Evolutionary conservation across 2,888 invertebrate genomes (phyloP), one percentile per base, ranked within the genome.

Genomic region (Morpho deidamia): DNA sequence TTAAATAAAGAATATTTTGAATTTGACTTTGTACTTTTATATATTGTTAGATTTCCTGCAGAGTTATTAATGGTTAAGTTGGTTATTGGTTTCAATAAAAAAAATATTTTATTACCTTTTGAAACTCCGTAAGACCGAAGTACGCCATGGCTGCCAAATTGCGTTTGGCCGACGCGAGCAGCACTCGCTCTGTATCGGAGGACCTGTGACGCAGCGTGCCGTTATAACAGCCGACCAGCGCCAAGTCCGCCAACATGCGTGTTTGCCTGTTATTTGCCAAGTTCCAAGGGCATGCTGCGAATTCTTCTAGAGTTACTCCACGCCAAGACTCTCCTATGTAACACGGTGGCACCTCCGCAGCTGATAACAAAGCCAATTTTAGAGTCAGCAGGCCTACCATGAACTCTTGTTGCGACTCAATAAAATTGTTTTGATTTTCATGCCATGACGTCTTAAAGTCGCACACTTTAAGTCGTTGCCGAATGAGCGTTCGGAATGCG

Each of bases 221-320:
- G 76, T 99, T 97, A 88, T 99, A 99, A 88, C 99, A 99, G 54
- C 97, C 97, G 38, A 99, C 95, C 47, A 98, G 91, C 55, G 96
- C 96, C 63, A 99, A 91, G 90, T 99, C 98, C 11, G 99, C 97
- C 71, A 99, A 82, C 99, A 99, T 99, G 65, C 99, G 92, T 3
- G 99, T 99, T 89, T 99, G 99, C 58, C 99, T 91, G 86, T 99
- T 99, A 72, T 94, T 95, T 12, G 99, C 99, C 74, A 99, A 91
- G 91, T 99, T 99, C 81, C 95, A 94, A 7, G 95, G 94, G 78
- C 99, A 99, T 34, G 92, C 91, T 70, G 97, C 94, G 86, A 99
- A 99, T 82, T 98, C 95, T 58, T 95, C 95, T 43, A 99, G 88
- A 9, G 95, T 93, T 5, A 99, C 99, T 57, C 96, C 96, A 54